Evolutionary conservation across 1,140 invertebrate genomes (phyloP), one percentile per base, ranked within the genome.

Genomic region (Aricia agestis): DNA sequence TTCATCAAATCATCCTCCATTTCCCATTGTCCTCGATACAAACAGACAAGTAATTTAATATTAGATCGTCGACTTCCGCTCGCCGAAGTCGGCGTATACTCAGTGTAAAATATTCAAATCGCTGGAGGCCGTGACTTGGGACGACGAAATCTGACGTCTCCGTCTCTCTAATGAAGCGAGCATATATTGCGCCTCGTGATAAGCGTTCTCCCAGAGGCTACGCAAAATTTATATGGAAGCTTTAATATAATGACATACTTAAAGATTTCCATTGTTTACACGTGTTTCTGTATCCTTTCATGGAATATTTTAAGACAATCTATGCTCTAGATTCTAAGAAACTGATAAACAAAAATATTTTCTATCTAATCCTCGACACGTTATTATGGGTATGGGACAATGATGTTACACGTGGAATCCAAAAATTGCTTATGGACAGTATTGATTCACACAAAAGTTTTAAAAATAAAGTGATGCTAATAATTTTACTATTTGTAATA

Each of bases 91-190:
- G 9, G 36, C 36, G 36, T 15, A 15, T 52, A 13, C 45, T 52
- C 10, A 3, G 4, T 13, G 7, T 52, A 15, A 52, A 52, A 52
- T 52, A 52, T 52, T 52, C 45, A 52, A 52, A 63, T 63, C 59
- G 59, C 59, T 25, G 4, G n/a, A n/a, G 59, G 18, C 10, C 3
- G 18, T 63, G 19, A 11, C 59, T 63, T 10, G 10, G 18, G 17
- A 11, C 18, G 10, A 17, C 58, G 58, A 18, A 63, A 63, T 18
- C 58, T 19, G 59, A 17, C n/a, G 70, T 69, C 66, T 25, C 70
- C 67, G 68, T 74, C 69, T 61, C 42, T 69, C 69, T 74, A 74
- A 74, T 74, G 72, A 74, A 67, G 69, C 72, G 67, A 68, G 72
- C 59, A 71, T 74, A 67, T 74, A 74, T 74, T 71, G 73, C 73